phyloP scores from a whole-genome alignment of 1,140 invertebrate species.

The Trachelipus rathkii region DNA sequence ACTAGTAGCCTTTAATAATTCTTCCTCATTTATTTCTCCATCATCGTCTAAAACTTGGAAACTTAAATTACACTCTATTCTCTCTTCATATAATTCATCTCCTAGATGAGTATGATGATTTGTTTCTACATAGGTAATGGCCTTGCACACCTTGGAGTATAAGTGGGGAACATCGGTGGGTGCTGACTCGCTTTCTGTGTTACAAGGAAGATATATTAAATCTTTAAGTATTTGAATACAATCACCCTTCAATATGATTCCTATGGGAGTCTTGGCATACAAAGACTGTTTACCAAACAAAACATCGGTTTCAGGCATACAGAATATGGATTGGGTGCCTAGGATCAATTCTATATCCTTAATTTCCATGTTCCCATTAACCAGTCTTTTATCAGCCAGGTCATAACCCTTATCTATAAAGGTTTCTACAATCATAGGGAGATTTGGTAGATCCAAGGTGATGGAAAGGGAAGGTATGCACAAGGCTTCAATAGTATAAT shows the following conservation, averaged over 20 bases:
- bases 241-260: conserved; percentile 11
- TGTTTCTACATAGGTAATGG: too few relatives aligned
- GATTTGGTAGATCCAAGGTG: neutral
- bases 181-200: neutral
- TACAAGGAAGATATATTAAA: neutral
- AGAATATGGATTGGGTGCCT: neutral
- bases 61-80: neutral
- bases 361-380: too few relatives aligned
- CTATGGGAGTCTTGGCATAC: neutral
- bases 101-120: too few relatives aligned
- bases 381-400: neutral
- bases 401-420: neutral
- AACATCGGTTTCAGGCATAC: neutral
- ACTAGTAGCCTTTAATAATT: neutral
- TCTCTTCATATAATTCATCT: too few relatives aligned
- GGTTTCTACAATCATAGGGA: neutral
- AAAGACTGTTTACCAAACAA: conserved; percentile 16
- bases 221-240: neutral
- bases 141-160: too few relatives aligned
- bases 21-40: neutral
- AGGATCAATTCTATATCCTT: neutral
- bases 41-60: neutral
- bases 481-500: neutral
- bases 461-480: neutral
- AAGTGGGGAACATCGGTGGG: too few relatives aligned